Evolutionary conservation across 2,797 vertebrate species (phyloP).

Genomic region (Helarctos malayanus): DNA sequence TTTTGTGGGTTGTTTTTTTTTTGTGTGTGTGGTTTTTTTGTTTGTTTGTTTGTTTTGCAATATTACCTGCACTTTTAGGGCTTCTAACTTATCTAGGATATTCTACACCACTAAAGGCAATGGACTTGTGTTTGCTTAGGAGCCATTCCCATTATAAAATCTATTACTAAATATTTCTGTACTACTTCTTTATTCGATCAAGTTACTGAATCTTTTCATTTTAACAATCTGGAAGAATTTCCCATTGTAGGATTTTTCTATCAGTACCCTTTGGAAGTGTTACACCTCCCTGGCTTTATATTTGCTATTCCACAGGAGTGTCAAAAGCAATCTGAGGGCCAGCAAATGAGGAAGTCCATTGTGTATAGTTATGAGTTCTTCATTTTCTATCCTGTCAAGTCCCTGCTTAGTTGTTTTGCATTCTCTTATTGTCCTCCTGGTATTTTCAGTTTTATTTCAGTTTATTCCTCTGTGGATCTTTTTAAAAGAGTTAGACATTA

Average conservation of each 20-base stretch:
- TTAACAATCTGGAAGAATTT: constrained; percentile 42
- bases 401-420: constrained; percentile 54
- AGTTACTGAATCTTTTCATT: constrained; percentile 5
- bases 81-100: not conserved
- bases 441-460: constrained; percentile 45
- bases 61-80: not conserved
- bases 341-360: not conserved
- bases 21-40: too few relatives aligned
- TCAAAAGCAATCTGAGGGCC: constrained; percentile 66
- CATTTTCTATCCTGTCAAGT: constrained; percentile 66
- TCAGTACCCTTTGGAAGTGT: not conserved
- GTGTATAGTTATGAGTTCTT: constrained; percentile 61
- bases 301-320: constrained; percentile 16
- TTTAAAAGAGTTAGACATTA: constrained; percentile 68
- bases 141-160: not conserved
- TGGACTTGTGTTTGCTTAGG: not conserved
- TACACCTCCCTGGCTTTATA: constrained; percentile 56
- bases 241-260: constrained; percentile 33
- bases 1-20: too few relatives aligned
- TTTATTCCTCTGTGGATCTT: constrained; percentile 42
- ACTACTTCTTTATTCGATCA: not conserved
- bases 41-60: not conserved
- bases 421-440: constrained; percentile 69
- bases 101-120: not conserved
- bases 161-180: constrained; percentile 23